phyloP scores from a whole-genome alignment of 2,888 invertebrate species.

The Drosophila acutilabella region DNA sequence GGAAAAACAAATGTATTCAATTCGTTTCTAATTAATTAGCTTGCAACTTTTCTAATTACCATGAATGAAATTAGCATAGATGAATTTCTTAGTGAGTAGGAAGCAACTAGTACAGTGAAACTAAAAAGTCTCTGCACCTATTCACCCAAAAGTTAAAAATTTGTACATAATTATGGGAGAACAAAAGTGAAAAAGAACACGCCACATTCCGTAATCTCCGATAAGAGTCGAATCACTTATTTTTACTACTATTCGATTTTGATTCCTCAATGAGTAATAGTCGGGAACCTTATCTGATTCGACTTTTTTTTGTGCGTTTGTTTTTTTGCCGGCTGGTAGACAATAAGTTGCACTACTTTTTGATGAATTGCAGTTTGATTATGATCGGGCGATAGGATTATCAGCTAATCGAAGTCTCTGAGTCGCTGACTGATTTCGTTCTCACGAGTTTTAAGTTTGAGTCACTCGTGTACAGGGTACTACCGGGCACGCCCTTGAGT shows the following conservation, averaged over 20 bases:
- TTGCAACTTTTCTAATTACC: not conserved
- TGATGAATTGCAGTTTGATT: constrained; percentile 23
- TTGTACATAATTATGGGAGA: not conserved
- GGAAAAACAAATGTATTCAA: not conserved
- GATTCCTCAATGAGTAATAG: constrained; percentile 57
- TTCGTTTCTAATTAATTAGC: not conserved
- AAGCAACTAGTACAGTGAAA: too few species aligned
- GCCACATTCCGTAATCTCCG: constrained; percentile 23
- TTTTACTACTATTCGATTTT: constrained; percentile 26
- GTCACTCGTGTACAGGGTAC: not conserved
- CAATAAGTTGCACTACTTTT: constrained; percentile 1
- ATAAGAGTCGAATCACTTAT: constrained; percentile 37
- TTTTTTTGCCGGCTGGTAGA: not conserved
- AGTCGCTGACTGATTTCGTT: constrained; percentile 35
- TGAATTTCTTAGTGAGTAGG: not conserved
- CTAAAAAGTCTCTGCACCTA: too few species aligned
- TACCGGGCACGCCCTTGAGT: constrained; percentile 39
- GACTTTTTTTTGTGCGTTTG: constrained; percentile 3
- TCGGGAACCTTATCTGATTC: constrained; percentile 7
- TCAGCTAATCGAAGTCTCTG: constrained; percentile 6
- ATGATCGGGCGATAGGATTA: constrained; percentile 18
- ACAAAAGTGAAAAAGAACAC: constrained; percentile 32
- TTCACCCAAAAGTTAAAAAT: too few species aligned
- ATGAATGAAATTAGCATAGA: not conserved
- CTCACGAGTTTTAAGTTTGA: not conserved